Conservation (phyloP, 2,113 vertebrate genomes). For the Bufo bufo region DNA sequence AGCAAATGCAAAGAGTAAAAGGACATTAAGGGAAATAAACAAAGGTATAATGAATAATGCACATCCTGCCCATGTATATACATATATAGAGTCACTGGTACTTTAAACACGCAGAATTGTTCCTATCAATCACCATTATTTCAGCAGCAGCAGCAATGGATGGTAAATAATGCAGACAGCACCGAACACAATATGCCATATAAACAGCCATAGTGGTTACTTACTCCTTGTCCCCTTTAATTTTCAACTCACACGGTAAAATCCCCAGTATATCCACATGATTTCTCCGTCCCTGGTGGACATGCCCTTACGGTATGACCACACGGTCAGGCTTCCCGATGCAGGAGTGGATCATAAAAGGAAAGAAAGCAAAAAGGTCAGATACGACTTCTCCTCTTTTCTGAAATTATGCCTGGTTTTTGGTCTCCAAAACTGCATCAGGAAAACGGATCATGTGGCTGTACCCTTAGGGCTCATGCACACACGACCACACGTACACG, state of each 20-base stretch:
- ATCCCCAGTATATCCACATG: too few relatives aligned
- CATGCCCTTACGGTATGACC: too few relatives aligned
- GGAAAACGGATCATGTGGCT: too few relatives aligned
- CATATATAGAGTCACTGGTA: background rate
- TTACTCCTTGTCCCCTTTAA: background rate
- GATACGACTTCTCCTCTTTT: too few relatives aligned
- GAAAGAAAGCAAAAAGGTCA: too few relatives aligned
- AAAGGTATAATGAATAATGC: background rate
- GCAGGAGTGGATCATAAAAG: too few relatives aligned
- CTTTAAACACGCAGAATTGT: background rate
- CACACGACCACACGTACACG: too few relatives aligned
- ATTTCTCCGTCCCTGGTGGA: too few relatives aligned
- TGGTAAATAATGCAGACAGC: background rate
- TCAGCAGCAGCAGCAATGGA: background rate
- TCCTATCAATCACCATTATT: background rate
- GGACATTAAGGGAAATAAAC: background rate
- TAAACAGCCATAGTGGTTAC: background rate
- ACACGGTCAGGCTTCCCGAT: too few relatives aligned
- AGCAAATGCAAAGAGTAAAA: constrained; percentile 4
- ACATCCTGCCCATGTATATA: background rate
- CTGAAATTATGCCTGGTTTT: too few relatives aligned
- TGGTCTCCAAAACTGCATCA: too few relatives aligned
- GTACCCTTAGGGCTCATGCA: too few relatives aligned
- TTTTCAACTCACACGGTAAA: background rate
- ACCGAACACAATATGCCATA: background rate